Conservation (phyloP, 2,113 vertebrate genomes). For the Myotis lucifugus region DNA sequence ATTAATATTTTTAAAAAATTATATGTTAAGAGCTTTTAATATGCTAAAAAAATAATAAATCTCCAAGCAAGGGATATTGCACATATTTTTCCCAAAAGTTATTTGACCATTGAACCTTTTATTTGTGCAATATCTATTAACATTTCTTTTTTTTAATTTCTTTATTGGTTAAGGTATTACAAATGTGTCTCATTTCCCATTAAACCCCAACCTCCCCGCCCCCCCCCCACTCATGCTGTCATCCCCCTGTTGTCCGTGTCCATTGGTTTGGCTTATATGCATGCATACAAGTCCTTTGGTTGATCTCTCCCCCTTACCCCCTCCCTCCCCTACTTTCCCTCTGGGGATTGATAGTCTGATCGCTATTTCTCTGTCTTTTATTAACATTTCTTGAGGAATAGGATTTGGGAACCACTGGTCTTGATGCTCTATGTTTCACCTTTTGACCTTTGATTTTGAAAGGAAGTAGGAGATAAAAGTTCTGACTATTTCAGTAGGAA, state of each 20-base stretch:
- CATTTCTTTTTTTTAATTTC: background rate
- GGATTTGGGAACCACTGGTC: background rate
- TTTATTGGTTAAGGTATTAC: too few relatives aligned
- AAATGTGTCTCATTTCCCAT: too few relatives aligned
- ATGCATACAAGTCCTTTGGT: too few relatives aligned
- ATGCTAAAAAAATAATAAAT: background rate
- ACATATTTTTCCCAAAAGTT: background rate
- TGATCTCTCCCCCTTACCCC: too few relatives aligned
- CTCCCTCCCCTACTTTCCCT: too few relatives aligned
- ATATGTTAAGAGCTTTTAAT: background rate
- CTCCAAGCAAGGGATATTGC: background rate
- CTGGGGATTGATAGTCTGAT: too few relatives aligned
- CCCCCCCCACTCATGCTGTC: too few relatives aligned
- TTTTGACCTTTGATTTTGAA: slow-evolving; percentile 51
- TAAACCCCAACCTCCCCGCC: too few relatives aligned
- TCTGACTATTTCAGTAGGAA: background rate
- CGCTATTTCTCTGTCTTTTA: too few relatives aligned
- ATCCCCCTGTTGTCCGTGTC: too few relatives aligned
- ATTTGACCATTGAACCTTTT: background rate
- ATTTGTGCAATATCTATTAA: background rate
- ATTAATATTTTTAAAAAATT: background rate
- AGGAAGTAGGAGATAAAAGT: background rate
- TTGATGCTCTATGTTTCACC: background rate
- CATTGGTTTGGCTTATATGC: too few relatives aligned
- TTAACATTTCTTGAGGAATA: slow-evolving; percentile 27